Evolutionary conservation across 2,113 vertebrate genomes (phyloP), one percentile per base, ranked within the genome.

Genomic region (Sardina pilchardus): DNA sequence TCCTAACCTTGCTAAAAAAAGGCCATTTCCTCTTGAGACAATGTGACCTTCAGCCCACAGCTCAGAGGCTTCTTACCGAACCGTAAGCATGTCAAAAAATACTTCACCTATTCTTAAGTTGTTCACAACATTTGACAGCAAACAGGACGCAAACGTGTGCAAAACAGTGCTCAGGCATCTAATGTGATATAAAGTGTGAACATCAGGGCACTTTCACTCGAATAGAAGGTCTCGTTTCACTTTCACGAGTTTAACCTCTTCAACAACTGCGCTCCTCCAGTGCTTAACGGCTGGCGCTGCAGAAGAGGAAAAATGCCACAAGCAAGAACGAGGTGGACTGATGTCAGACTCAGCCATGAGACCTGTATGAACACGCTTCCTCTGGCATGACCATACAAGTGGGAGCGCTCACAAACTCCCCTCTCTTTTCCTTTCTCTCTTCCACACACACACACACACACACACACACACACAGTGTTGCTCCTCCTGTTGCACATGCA

Each of bases 301-400:
- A 34, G n/a, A 71, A 26, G 53, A 84, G 30, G 81, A 83, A 78
- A 85, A 86, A 83, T 43, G 56, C 82, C 71, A 82, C 84, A 83
- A 82, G 86, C 67, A 82, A 82, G 59, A 82, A 67, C 86, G 86
- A 12, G 82, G 78, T 43, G 83, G 80, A 39, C 34, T 75, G 82
- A 86, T 24, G 84, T 83, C 24, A 83, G 81, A 63, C 19, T 59
- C 34, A 56, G 16, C 86, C 30, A 26, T 39, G 21, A 39, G 86
- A 85, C 90, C 50, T 90, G 90, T 90, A 78, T 19, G 53, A 88
- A 90, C 90, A 88, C 26, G 90, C 56, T 16, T 30, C 36, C 24
- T 8, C 24, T 14, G 47, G 82, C 78, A 71, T 87, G 85, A 88
- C 83, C 81, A 85, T 75, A 81, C 88, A 89, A 78, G 88, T 82